Evolutionary conservation across 1,140 invertebrate species (phyloP).

Genomic region (Camponotus floridanus): DNA sequence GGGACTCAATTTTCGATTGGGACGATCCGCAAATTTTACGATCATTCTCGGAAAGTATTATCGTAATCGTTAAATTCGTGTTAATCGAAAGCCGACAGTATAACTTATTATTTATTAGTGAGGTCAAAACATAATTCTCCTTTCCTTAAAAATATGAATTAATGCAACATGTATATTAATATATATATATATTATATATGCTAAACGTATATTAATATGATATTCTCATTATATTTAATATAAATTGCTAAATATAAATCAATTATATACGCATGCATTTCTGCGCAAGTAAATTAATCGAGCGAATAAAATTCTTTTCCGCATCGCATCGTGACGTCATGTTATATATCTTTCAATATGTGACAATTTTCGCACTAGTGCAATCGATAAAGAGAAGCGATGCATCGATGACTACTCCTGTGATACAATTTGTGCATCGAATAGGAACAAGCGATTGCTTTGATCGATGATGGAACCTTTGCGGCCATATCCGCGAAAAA

Average conservation of each 20-base stretch:
- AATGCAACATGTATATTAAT: not conserved
- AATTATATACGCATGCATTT: not conserved
- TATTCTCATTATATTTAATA: not conserved
- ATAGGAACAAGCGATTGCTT: constrained; percentile 43
- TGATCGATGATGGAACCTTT: constrained; percentile 58
- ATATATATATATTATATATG: not conserved
- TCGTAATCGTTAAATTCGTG: not conserved
- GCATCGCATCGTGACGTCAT: not conserved
- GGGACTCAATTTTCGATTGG: constrained; percentile 39
- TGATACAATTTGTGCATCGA: constrained; percentile 35
- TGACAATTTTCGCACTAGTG: constrained; percentile 14
- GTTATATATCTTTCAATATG: not conserved
- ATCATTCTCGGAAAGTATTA: not conserved
- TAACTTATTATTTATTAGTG: not conserved
- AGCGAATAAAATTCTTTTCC: constrained; percentile 14
- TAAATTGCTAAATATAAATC: not conserved
- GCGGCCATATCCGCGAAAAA: constrained; percentile 67
- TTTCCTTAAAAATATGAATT: not conserved
- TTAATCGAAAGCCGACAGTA: not conserved
- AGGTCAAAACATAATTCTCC: not conserved
- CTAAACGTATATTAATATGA: not conserved
- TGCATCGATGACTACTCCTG: not conserved
- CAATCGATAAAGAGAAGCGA: constrained; percentile 19
- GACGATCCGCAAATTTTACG: constrained; percentile 28
- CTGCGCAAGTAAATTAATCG: not conserved